phyloP scores from a whole-genome alignment of 1,140 invertebrate genomes.

The Melanaphis sacchari region DNA sequence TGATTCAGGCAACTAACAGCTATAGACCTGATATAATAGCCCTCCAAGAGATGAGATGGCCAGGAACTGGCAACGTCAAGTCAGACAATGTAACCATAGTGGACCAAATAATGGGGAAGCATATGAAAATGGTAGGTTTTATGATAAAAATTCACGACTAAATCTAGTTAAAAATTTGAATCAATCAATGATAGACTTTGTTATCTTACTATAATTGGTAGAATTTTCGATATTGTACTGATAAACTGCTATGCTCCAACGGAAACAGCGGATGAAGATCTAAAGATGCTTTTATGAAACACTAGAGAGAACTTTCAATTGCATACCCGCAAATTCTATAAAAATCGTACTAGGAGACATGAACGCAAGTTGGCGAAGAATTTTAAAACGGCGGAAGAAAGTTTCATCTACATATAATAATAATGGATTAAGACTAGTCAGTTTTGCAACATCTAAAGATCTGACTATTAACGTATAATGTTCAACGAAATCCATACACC shows the following conservation, averaged over 20 bases:
- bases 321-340: not conserved
- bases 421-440: no score
- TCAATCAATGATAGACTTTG: slow-evolving; percentile 9
- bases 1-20: slow-evolving; percentile 54
- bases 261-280: not conserved
- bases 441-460: no score
- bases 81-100: not conserved
- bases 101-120: not conserved
- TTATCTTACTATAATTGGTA: not conserved
- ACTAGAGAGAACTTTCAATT: not conserved
- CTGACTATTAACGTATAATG: no score
- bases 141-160: not conserved
- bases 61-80: slow-evolving; percentile 16
- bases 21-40: not conserved
- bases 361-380: slow-evolving; percentile 2
- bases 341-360: not conserved
- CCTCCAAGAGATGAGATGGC: slow-evolving; percentile 2
- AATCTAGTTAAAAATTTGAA: not conserved
- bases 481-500: no score
- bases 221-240: not conserved
- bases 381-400: no score
- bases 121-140: not conserved
- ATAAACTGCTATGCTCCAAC: not conserved
- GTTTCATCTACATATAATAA: no score
- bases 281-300: not conserved